Percentiles rank a stretch among this genome's conserved stretches.
Conservation (phyloP, 2,113 vertebrate genomes). For the Apodemus speciosus region DNA sequence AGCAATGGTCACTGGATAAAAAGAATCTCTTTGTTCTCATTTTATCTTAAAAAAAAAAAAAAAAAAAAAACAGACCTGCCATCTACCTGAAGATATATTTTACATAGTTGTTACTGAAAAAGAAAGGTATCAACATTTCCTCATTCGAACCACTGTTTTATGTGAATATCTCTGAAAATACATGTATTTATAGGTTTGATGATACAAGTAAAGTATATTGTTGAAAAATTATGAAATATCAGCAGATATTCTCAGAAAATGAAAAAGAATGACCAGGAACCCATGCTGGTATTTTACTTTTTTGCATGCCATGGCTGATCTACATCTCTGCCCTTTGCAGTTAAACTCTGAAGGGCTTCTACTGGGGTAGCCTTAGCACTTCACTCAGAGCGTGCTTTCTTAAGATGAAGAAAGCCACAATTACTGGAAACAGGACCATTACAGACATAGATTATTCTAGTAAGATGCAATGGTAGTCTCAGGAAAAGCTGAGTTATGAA, state of each 20-base stretch:
- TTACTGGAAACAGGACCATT: not conserved
- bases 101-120: not conserved
- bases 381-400: not conserved
- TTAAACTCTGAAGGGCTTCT: fast-evolving
- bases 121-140: not conserved
- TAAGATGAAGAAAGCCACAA: not conserved
- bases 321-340: not conserved
- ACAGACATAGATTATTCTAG: not conserved
- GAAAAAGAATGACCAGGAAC: not conserved
- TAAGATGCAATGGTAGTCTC: not conserved
- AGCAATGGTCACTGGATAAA: not conserved
- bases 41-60: not conserved
- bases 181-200: not conserved
- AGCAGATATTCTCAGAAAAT: not conserved
- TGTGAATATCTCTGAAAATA: constrained; percentile 45
- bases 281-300: not conserved
- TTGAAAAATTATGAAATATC: not conserved
- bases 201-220: constrained; percentile 7
- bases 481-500: not conserved
- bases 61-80: not conserved
- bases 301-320: not conserved
- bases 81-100: not conserved
- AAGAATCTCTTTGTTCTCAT: not conserved
- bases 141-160: not conserved
- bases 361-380: not conserved